Base-by-base conservation (phyloP, 2,113 vertebrate species). In the Muntiacus reevesi region DNA sequence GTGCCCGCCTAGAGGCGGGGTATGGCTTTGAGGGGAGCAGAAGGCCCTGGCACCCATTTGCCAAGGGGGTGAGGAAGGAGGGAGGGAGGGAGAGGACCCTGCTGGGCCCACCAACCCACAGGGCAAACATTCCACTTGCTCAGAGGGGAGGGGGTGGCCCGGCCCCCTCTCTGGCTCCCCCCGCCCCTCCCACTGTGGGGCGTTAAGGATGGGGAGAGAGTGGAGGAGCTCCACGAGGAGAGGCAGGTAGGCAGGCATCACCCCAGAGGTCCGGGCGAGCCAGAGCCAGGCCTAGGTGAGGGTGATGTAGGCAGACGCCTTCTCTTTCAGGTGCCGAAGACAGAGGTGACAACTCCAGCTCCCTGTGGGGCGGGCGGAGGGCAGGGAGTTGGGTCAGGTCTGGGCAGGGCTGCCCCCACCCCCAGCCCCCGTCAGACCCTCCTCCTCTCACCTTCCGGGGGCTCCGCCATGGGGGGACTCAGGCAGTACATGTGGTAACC, bases 401-500 rank as follows among this genome's bases (percentile, higher is more conserved):
- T 5, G 1, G 14, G 43, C 36, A 47, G 57, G n/a, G 62, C 33
- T 11, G 78, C 36, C n/a, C 19, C 33, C 3, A 10, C 45, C 67
- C 67, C 76, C 54, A 8, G 71, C 57, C 71, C 83, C 40, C 4
- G 0, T 3, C 2, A 1, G 6, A 25, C 89, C 85, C 78, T 11
- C 60, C 81, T 71, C 40, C 93, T 45, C 99, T 88, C 98, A 99
- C 99, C 99, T 99, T 99, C 99, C 0, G 99, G 99, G 93, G 99
- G 99, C 98, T 99, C 99, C 10, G 99, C 99, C 99, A 99, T 99
- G n/a, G 99, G 99, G 40, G 99, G 99, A 90, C 99, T 99, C 98
- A 99, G 99, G 97, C 99, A 99, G 98, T 99, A 99, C 99, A 99
- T 99, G 98, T 99, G 99, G 98, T 99, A 99, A 76, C 99, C 99